Evolutionary conservation across 2,113 vertebrate species (phyloP), one percentile per base, ranked within the genome.

Genomic region (Xerus inauris): DNA sequence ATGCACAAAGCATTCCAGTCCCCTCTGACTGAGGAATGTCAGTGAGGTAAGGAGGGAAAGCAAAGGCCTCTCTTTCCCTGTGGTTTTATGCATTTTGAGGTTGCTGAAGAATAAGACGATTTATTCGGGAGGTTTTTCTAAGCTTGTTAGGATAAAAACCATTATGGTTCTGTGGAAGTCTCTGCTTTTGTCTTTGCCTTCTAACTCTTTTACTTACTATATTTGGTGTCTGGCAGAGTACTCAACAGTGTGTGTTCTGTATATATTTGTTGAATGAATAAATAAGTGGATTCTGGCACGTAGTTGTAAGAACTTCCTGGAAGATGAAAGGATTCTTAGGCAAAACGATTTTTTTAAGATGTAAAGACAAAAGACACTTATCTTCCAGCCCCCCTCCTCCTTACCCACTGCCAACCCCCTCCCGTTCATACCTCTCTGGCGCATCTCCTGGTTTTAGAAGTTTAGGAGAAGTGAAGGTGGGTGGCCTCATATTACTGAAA

Each of bases 271-370:
- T 38, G 64, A 71, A 79, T 72, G 67, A 83, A n/a, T 88, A 76
- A 77, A 32, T 47, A 32, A 57, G 32, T 14, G 22, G 32, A 51
- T 65, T 45, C 79, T 82, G 83, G 40, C 80, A 38, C 38, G 57
- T 84, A 47, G 40, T 85, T 89, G 0, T 35, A 59, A 89, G 89
- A 82, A 11, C 77, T 93, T 92, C 94, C 38, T 95, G 38, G 54
- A 89, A 76, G 73, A 67, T 85, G 72, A 86, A 86, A 80, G 49
- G 32, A 32, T 92, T 87, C 69, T 73, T 17, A 57, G 51, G 49
- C n/a, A 91, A 79, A 81, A 54, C 76, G n/a, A 24, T 54, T 71
- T 81, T 80, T 49, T 64, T 65, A 57, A 47, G 72, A 75, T 88
- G 38, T 67, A 77, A 92, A 91, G 64, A 87, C 72, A 95, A 40